Evolutionary conservation across 2,888 invertebrate species (phyloP), one percentile per base, ranked within the genome.

Genomic region (Ctenicera cuprea): DNA sequence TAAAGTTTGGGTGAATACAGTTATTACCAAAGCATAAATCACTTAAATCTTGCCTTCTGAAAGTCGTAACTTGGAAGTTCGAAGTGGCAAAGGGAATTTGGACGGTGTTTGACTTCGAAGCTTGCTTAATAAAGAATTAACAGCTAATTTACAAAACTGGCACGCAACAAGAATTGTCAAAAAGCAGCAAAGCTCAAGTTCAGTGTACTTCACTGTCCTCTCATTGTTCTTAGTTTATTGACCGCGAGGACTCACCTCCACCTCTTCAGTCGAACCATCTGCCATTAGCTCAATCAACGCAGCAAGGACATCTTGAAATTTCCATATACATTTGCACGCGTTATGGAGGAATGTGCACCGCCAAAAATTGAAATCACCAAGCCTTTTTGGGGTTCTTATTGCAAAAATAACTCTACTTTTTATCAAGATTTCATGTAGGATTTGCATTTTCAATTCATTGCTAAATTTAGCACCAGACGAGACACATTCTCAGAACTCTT

Each of bases 151-250:
- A 59, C 59, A 59, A 59, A 59, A 59, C 59, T 57, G 20, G 33
- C 68, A 57, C 57, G 68, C 62, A 50, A 26, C 26, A n/a, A 52
- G 48, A 63, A 63, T 70, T 70, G 69, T 70, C 52, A 50, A 70
- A 70, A 70, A 70, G 62, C 54, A 30, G 59, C 59, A 59, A 59
- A 59, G 59, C 59, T 20, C 18, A 52, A 59, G 62, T 52, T 70
- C 70, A 62, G 22, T 54, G 52, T 38, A 62, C 62, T 70, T 50
- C 26, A 20, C 48, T 70, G 70, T 70, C 70, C 70, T 63, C 62
- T 70, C 70, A 70, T 70, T 70, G 70, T 70, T 70, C 70, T 63
- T 52, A 41, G 70, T 70, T 70, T 70, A 43, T 70, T 62, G 70
- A 70, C 70, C 70, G 70, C 63, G 48, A 41, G 57, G 54, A 30